These are phyloP conservation scores for Eurois occulta DNA, from an alignment of 2,888 invertebrate genomes.

Conservation along the genomic window DNA sequence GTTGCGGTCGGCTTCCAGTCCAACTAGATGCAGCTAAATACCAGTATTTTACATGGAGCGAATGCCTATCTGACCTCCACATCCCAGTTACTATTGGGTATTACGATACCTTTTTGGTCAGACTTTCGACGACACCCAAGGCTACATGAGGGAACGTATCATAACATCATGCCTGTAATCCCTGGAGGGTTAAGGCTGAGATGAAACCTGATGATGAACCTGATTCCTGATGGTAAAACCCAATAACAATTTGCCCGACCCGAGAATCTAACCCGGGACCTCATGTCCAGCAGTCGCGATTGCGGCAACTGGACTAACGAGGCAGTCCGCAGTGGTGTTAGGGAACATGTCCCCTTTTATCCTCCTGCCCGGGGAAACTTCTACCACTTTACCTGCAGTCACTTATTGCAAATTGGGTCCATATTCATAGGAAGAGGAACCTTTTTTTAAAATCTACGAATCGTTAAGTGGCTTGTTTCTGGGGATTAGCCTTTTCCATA, in stretches of 20 bases:
- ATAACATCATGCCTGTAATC: no score
- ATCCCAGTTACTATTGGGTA: background rate
- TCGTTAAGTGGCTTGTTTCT: background rate
- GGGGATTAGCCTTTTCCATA: background rate
- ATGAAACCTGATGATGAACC: no score
- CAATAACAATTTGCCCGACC: no score
- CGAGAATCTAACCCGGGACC: no score
- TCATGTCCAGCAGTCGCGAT: no score
- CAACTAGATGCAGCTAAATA: background rate
- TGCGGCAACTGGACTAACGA: no score
- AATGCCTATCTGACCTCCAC: background rate
- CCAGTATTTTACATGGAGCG: background rate
- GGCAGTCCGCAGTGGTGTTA: no score
- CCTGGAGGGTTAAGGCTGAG: no score
- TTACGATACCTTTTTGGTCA: no score
- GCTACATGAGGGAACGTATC: background rate
- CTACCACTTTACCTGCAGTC: background rate
- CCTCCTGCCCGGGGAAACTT: no score
- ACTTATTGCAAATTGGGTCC: background rate
- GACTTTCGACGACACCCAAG: background rate
- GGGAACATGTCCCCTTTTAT: background rate
- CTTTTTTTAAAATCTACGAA: background rate
- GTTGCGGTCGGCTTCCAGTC: background rate
- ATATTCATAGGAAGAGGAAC: background rate
- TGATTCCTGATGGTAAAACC: no score